Conservation (phyloP, 35 echinoderm and acorn worm species). For the Hemicentrotus pulcherrimus region DNA sequence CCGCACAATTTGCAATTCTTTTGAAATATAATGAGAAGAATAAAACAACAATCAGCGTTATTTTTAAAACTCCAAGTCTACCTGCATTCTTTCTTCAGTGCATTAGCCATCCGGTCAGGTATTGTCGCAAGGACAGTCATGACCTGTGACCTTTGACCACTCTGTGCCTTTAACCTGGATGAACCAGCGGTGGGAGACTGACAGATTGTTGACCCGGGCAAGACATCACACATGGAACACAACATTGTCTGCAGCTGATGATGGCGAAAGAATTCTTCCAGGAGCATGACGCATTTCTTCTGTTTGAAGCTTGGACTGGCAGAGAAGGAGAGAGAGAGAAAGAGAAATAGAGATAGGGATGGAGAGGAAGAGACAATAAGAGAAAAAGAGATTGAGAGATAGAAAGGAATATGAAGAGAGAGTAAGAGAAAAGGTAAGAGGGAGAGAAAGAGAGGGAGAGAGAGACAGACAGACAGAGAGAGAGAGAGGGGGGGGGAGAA, state of each 20-base stretch:
- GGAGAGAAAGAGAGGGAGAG: not conserved
- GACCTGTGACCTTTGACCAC: conserved; percentile 66
- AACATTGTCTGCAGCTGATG: conserved; percentile 65
- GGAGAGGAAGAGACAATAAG: conserved; percentile 31
- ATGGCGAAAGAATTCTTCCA: conserved; percentile 72
- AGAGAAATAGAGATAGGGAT: not conserved
- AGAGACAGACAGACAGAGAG: not conserved
- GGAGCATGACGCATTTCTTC: conserved; percentile 78
- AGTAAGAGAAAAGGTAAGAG: not conserved
- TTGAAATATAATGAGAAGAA: not conserved
- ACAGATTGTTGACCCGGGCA: conserved; percentile 1
- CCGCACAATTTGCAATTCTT: too few species aligned
- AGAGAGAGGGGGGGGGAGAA: not conserved
- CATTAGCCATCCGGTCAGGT: conserved; percentile 94
- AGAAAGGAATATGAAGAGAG: not conserved
- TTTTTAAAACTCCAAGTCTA: conserved; percentile 21
- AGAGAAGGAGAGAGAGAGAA: conserved; percentile 20
- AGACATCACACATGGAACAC: conserved; percentile 65
- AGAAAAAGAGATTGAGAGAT: not conserved
- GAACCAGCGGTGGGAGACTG: not conserved
- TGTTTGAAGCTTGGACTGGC: conserved; percentile 91
- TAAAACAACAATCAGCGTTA: not conserved
- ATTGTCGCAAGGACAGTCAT: conserved; percentile 69
- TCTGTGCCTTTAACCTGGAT: not conserved
- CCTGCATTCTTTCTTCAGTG: conserved; percentile 74